A percentile compares a stretch with the other conserved stretches of the same genome.
These are phyloP conservation scores for Scaptomyza flava DNA, from an alignment of 2,888 invertebrate species.

Conservation along the genomic window DNA sequence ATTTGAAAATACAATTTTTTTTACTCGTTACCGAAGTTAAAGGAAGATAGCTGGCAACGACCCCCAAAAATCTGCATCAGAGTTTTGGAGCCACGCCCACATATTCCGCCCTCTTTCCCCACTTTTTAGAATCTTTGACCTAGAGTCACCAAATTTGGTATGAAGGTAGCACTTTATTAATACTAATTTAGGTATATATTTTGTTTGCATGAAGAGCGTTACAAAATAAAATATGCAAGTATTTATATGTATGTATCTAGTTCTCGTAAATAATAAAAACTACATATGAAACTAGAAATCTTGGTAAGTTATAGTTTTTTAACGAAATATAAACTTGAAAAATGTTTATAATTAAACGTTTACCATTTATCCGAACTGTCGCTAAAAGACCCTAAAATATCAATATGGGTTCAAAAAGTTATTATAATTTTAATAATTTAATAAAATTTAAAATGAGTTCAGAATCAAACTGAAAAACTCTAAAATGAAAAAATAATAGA, in stretches of 20 bases:
- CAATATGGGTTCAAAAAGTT: slow-evolving; percentile 30
- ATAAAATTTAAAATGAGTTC: slow-evolving; percentile 6
- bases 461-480: slow-evolving; percentile 46
- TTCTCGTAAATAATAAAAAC: slow-evolving; percentile 26
- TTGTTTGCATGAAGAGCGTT: slow-evolving; percentile 42
- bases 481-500: slow-evolving; percentile 58
- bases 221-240: too few species aligned
- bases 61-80: too few species aligned
- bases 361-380: slow-evolving; percentile 16
- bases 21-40: too few species aligned
- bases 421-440: background rate
- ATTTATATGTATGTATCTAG: slow-evolving; percentile 37
- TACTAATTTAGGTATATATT: slow-evolving; percentile 45
- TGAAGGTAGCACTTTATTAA: slow-evolving; percentile 74
- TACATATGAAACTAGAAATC: slow-evolving; percentile 40
- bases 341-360: slow-evolving; percentile 10
- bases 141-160: too few species aligned
- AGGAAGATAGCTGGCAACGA: too few species aligned
- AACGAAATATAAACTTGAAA: slow-evolving; percentile 34
- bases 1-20: too few species aligned
- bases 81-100: too few species aligned
- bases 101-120: too few species aligned
- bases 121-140: too few species aligned
- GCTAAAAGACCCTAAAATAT: slow-evolving; percentile 41
- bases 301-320: slow-evolving; percentile 26